Percentiles rank a stretch among this genome's conserved stretches.
These are phyloP conservation scores for Dolichoris vasculosae DNA, from an alignment of 1,140 invertebrate species.

Conservation along the genomic window DNA sequence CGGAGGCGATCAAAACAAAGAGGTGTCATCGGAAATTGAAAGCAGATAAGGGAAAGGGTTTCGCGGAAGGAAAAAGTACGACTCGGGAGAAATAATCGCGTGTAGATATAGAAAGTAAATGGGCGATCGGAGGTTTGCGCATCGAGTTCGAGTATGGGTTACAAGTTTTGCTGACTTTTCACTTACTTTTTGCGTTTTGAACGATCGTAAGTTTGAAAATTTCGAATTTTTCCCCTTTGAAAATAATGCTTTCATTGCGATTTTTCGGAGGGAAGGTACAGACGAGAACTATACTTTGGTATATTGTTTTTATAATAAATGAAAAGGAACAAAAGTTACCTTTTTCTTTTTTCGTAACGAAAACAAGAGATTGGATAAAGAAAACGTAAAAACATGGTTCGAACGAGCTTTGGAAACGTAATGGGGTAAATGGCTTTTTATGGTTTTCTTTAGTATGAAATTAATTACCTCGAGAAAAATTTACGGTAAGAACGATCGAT, in stretches of 20 bases:
- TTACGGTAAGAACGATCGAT: neutral
- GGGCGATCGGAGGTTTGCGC: neutral
- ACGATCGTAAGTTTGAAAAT: neutral
- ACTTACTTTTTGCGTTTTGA: neutral
- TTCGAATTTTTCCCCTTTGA: neutral
- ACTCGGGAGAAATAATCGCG: neutral
- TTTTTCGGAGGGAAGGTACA: neutral
- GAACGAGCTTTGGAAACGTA: too few relatives aligned
- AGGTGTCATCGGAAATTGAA: constrained; percentile 12
- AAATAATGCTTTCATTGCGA: neutral
- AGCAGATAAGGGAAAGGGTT: neutral
- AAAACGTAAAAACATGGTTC: too few relatives aligned
- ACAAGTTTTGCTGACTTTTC: constrained; percentile 1
- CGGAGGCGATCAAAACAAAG: neutral
- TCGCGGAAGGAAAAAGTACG: neutral
- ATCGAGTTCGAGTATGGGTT: neutral
- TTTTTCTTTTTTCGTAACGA: neutral
- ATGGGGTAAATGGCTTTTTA: too few relatives aligned
- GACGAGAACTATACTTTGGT: neutral
- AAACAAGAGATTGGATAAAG: neutral
- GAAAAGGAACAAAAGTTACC: neutral
- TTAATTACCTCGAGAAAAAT: neutral
- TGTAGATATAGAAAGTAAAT: neutral
- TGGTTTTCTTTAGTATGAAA: too few relatives aligned
- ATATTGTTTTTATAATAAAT: neutral